A percentile compares a stretch with the other conserved stretches of the same genome.
Evolutionary conservation across 2,888 invertebrate genomes (phyloP).

Genomic region (Sinopyrophorus schimmeli): DNA sequence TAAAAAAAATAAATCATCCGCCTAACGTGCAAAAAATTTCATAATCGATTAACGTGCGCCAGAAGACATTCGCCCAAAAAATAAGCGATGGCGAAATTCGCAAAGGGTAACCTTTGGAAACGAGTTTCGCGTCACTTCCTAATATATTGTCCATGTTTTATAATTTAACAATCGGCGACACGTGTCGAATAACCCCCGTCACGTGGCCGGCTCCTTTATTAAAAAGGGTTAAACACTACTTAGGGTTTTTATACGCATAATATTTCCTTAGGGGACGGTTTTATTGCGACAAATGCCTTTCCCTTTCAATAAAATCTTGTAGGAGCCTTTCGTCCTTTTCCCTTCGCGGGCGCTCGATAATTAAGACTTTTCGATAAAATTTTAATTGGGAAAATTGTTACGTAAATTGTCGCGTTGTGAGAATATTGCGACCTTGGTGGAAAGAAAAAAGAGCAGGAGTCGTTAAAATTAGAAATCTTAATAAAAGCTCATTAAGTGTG

Average conservation of each 20-base stretch:
- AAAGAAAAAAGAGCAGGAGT: neutral
- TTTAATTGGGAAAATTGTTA: neutral
- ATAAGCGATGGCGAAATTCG: constrained; percentile 13
- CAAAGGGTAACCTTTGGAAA: constrained; percentile 23
- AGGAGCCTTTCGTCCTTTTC: constrained; percentile 3
- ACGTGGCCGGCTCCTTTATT: constrained; percentile 52
- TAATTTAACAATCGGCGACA: constrained; percentile 51
- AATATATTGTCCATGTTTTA: constrained; percentile 43
- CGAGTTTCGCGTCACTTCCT: constrained; percentile 23
- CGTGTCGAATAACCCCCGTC: constrained; percentile 47
- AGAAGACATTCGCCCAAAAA: constrained; percentile 1
- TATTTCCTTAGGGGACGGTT: constrained; percentile 48
- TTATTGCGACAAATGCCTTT: constrained; percentile 43
- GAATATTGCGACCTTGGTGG: constrained; percentile 9
- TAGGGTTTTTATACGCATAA: constrained; percentile 49
- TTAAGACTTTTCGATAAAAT: neutral
- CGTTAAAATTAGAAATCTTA: constrained; percentile 12
- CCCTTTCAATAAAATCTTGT: constrained; percentile 38
- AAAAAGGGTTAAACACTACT: constrained; percentile 53
- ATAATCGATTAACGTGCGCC: constrained; percentile 34
- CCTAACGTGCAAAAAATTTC: constrained; percentile 31
- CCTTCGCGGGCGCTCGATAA: neutral
- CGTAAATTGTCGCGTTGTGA: neutral
- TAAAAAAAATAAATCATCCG: constrained; percentile 32
- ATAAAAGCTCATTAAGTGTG: constrained; percentile 19